Base-by-base conservation (phyloP, 2,888 invertebrate genomes). In the Ennomos fuscantarius region DNA sequence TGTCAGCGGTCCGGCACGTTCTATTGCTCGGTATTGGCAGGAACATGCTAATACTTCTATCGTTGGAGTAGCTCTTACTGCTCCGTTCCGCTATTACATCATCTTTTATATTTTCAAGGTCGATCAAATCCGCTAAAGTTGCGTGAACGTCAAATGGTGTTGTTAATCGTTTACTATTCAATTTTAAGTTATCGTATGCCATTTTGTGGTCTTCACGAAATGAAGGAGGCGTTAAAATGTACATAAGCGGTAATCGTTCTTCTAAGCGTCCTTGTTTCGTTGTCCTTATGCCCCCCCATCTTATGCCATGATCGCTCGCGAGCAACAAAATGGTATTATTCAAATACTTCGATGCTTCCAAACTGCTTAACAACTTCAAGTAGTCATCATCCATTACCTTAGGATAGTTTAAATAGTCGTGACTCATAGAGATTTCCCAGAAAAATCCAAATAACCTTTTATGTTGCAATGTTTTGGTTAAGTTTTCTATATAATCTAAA, bases 221-320 rank as follows among this genome's bases (percentile, higher is more conserved):
- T 93, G 94, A 94, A 8, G 87, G 75, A 0, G 98, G 98, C 47
- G 96, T 86, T 6, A 94, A 81, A 0, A 96, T 74, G 69, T 94
- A 95, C 11, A 97, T 85, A 62, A 97, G 94, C 0, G 98, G 98
- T 52, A 97, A 91, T 42, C 97, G 93, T 79, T 96, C 97, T 84
- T 98, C 98, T 74, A 97, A 92, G 73, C 94, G 92, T 0, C 96
- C 96, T 82, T 97, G 96, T 78, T 95, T 95, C 0, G 97, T 97
- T 53, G 92, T 87, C 2, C 96, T 93, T 65, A 97, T 96, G 1
- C 90, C 89, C 0, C 97, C 98, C 94, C 95, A 97, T 59, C 98
- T 92, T 63, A 97, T 94, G 0, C 98, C 98, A 74, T 98, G 98
- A 78, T 98, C 98, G 78, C 97, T 97, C 89, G 97, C 92, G 9